Evolutionary conservation across 2,888 invertebrate genomes (phyloP), one percentile per base, ranked within the genome.

Genomic region (Dicycla oo): DNA sequence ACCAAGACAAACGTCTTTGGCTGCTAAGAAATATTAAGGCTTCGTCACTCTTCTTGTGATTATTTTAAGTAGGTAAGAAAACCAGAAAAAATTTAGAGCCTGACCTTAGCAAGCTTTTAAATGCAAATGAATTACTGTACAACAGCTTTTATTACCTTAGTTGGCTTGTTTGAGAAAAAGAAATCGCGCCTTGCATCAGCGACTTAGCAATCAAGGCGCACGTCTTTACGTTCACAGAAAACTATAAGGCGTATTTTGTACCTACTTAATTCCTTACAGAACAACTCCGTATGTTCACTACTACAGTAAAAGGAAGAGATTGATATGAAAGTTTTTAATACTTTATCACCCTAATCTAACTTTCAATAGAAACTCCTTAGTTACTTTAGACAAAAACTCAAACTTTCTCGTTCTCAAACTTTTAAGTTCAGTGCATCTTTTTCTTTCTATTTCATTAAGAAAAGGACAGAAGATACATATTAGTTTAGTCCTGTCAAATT

Each of bases 1-100:
- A 84, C 43, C 20, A 84, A 75, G 72, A 58, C 51, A 45, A 63
- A 60, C 15, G 66, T 81, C 82, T 82, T 81, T 40, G 5, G n/a
- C 34, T 11, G 45, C 34, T 43, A 82, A 75, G 69, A 81, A 78
- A 65, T 0, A 1, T 0, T 2, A 13, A 81, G 76, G 81, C 60
- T 76, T 26, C 5, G 20, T 51, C 0, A 30, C 6, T 58, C 0
- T 15, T 26, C 6, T 53, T 26, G 11, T 26, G 1, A 18, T n/a
- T 15, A 38, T 23, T 18, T n/a, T 15, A 3, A 8, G 3, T 38
- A 2, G 0, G 13, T 5, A 2, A 3, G 10, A 30, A 58, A 40
- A 26, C 11, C 11, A 8, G 38, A 38, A 38, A 38, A 8, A 38
- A 8, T 5, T 34, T 34, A 1, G 7, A 38, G 8, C 38, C 38